Conservation (phyloP, 2,113 vertebrate genomes). For the Athene cunicularia region DNA sequence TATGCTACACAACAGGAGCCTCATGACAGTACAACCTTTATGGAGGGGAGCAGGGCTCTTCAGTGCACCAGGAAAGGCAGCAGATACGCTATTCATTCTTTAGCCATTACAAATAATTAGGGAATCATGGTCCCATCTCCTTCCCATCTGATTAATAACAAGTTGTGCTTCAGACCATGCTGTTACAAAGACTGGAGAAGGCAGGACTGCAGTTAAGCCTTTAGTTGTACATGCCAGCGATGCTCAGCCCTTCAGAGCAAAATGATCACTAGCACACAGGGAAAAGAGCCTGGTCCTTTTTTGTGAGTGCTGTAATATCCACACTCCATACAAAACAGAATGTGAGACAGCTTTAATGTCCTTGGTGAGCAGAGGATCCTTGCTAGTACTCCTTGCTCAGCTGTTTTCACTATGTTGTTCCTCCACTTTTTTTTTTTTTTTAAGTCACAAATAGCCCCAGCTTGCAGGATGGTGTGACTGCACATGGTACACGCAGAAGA, state of each 20-base stretch:
- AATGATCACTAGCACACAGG: neutral
- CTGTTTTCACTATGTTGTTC: neutral
- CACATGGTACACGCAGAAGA: fast-evolving
- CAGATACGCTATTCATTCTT: neutral
- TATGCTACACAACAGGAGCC: neutral
- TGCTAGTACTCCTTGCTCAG: neutral
- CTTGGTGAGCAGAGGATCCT: neutral
- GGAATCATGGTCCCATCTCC: neutral
- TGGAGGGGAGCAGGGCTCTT: neutral
- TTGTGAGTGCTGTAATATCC: neutral
- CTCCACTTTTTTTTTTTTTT: neutral
- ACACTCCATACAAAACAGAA: neutral
- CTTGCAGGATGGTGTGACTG: neutral
- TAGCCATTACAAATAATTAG: neutral
- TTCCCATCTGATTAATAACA: neutral
- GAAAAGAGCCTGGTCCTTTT: neutral
- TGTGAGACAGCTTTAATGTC: neutral
- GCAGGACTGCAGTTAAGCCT: neutral
- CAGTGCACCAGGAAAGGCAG: neutral
- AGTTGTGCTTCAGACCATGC: neutral
- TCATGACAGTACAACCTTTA: neutral
- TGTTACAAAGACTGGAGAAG: neutral
- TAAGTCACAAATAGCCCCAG: neutral
- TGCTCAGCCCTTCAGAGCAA: neutral
- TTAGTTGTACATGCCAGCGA: neutral